Evolutionary conservation across 2,888 invertebrate species (phyloP).

Genomic region (Sisyra nigra): DNA sequence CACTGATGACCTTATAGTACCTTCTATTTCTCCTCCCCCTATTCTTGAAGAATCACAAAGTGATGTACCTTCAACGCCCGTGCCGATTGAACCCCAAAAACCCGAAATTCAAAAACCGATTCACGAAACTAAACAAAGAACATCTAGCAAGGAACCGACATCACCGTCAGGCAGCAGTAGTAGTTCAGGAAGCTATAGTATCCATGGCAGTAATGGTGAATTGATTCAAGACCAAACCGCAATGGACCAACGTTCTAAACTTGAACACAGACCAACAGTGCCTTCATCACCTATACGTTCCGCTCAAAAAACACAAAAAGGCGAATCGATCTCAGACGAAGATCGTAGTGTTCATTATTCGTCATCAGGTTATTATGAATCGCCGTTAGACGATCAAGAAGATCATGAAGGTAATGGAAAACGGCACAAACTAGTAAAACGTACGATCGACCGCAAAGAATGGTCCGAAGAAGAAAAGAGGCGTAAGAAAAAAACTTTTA

Average conservation of each 20-base stretch:
- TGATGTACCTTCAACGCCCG: constrained; percentile 23
- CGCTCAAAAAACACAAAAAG: constrained; percentile 27
- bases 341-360: constrained; percentile 53
- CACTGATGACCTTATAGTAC: constrained; percentile 44
- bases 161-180: constrained; percentile 39
- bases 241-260: constrained; percentile 5
- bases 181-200: constrained; percentile 38
- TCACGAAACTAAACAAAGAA: background rate
- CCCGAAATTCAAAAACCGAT: no score
- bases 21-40: constrained; percentile 41
- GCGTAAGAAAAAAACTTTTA: constrained; percentile 57
- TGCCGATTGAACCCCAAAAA: constrained; percentile 19
- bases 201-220: constrained; percentile 21
- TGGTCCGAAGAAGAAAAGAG: constrained; percentile 58
- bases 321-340: constrained; percentile 46
- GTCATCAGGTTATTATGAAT: constrained; percentile 60
- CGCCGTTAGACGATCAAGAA: constrained; percentile 47
- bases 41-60: constrained; percentile 32
- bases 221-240: background rate
- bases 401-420: constrained; percentile 1
- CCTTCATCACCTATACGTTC: constrained; percentile 19
- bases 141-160: constrained; percentile 23
- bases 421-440: constrained; percentile 13
- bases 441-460: constrained; percentile 22
- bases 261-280: constrained; percentile 10